These are phyloP conservation scores for Typhlichthys eigenmanni DNA, from an alignment of 2,797 vertebrate species.

Conservation along the genomic window DNA sequence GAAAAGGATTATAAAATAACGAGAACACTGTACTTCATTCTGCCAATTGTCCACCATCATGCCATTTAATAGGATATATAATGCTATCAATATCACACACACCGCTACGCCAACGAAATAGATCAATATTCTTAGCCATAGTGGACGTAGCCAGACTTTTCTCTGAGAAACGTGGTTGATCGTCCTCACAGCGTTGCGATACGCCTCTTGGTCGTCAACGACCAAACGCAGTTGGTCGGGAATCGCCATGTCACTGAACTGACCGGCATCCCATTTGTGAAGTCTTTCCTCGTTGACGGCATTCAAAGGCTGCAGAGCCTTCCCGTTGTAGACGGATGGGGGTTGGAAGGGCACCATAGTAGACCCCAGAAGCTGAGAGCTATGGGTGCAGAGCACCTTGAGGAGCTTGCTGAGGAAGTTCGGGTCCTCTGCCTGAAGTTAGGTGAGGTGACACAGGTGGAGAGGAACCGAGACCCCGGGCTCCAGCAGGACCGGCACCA, in stretches of 20 bases:
- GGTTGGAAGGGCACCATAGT: conserved; percentile 56
- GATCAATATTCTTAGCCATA: conserved; percentile 19
- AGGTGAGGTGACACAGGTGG: conserved; percentile 71
- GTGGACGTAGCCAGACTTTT: conserved; percentile 30
- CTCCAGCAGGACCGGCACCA: conserved; percentile 65
- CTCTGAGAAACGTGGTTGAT: conserved; percentile 55
- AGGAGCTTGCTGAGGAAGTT: conserved; percentile 57
- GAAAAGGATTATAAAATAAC: too few species aligned
- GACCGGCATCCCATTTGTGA: conserved; percentile 45
- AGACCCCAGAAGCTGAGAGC: conserved; percentile 35
- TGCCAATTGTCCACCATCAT: too few species aligned
- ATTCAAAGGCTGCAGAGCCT: conserved; percentile 55
- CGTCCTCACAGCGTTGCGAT: conserved; percentile 51
- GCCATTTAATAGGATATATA: not conserved
- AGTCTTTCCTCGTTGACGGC: conserved; percentile 56
- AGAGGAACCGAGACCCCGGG: conserved; percentile 57
- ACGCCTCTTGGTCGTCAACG: conserved; percentile 54
- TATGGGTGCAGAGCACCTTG: conserved; percentile 60
- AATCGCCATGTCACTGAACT: conserved; percentile 59
- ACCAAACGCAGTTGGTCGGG: conserved; percentile 59
- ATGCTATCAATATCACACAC: too few species aligned
- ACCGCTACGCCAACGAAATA: too few species aligned
- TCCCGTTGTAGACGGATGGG: conserved; percentile 65
- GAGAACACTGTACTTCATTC: too few species aligned
- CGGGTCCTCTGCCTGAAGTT: conserved; percentile 56